Evolutionary conservation across 2,797 vertebrate genomes (phyloP).

Genomic region (Rhinella marina): DNA sequence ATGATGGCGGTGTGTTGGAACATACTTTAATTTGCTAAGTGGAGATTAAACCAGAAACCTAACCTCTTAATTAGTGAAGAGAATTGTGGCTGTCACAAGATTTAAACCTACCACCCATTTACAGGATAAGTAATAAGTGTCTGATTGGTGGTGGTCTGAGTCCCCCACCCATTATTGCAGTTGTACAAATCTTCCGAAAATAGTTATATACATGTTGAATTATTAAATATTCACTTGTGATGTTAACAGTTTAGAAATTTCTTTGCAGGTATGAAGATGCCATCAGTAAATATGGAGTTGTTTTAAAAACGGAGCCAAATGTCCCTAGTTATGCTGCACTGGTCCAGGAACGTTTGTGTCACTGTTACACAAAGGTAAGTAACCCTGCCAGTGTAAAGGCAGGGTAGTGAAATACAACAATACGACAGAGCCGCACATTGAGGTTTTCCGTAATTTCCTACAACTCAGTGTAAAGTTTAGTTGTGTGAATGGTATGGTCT

Average conservation of each 20-base stretch:
- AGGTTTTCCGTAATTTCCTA: too few species aligned
- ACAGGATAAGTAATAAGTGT: too few species aligned
- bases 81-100: too few species aligned
- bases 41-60: too few species aligned
- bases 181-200: not conserved
- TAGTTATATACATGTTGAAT: not conserved
- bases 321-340: constrained; percentile 80
- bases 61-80: too few species aligned
- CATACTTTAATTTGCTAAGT: not conserved
- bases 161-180: not conserved
- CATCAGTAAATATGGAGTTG: constrained; percentile 85
- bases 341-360: constrained; percentile 94
- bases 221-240: not conserved
- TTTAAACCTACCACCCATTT: too few species aligned
- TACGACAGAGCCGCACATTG: not conserved
- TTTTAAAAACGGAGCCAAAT: constrained; percentile 89
- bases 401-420: too few species aligned
- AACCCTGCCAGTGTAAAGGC: too few species aligned
- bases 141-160: too few species aligned
- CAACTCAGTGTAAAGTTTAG: too few species aligned
- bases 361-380: constrained; percentile 88
- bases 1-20: not conserved
- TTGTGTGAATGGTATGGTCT: too few species aligned
- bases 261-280: constrained; percentile 87
- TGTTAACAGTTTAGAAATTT: not conserved